Conservation (phyloP, 2,113 vertebrate genomes). For the Myiozetetes cayanensis region DNA sequence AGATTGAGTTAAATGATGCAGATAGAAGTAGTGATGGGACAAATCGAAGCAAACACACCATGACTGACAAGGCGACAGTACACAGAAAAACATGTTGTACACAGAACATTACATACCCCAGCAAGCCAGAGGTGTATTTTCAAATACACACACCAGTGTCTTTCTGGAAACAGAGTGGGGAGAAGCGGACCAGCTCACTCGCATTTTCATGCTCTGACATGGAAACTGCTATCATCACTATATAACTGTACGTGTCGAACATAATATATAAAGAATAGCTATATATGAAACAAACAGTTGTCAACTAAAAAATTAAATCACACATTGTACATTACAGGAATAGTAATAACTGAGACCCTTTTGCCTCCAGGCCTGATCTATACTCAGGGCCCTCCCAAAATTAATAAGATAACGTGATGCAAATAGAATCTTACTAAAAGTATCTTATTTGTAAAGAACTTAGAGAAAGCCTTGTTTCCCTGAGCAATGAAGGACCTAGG, state of each 20-base stretch:
- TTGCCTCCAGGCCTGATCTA: neutral
- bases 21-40: neutral
- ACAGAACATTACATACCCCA: neutral
- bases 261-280: neutral
- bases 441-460: neutral
- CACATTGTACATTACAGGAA: neutral
- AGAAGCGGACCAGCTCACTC: rapidly evolving
- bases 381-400: neutral
- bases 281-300: neutral
- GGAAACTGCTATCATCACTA: neutral
- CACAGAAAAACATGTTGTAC: rapidly evolving
- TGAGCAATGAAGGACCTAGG: neutral
- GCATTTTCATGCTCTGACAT: neutral
- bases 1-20: neutral
- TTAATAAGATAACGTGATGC: neutral
- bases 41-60: neutral
- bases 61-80: neutral
- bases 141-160: neutral
- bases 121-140: neutral
- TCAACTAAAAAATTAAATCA: neutral
- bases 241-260: neutral
- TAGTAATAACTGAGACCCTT: neutral
- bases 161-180: neutral
- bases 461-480: neutral
- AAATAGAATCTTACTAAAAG: neutral